Base-by-base conservation (phyloP, 1,140 invertebrate species). In the Paracyclopina nana region DNA sequence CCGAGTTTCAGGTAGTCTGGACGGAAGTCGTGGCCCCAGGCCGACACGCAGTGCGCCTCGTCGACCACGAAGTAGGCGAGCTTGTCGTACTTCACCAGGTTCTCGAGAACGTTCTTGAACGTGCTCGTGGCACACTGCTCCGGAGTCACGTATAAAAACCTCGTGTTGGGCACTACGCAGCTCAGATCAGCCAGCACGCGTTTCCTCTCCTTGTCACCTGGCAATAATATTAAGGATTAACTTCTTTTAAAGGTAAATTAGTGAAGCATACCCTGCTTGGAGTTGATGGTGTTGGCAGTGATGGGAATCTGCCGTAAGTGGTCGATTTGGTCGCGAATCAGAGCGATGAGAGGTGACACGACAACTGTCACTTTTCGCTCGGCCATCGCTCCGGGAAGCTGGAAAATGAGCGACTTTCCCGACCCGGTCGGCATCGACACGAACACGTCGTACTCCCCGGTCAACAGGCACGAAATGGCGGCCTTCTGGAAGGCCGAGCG, bases 11-110 rank as follows among this genome's bases (percentile, higher is more conserved):
- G 70, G 64, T 96, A 97, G 64, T 95, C 84, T 1, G 84, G 84
- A n/a, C 46, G 69, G 64, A 97, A 97, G 65, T 96, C 90, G 66
- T 97, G 91, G 1, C 91, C 91, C 90, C 90, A 97, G 59, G 95
- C 80, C 60, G 84, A 91, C 0, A 96, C 87, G 70, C 91, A 97
- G 64, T 97, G 91, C 9, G 88, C 91, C 71, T 97, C 92, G 69
- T 97, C 92, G 11, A 97, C 80, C 20, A 76, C 69, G 55, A 79
- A 69, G 57, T 73, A 76, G 6, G 66, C 66, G 8, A 79, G 53
- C 50, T 73, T 67, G 28, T 68, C 63, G 52, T 63, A 63, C 38
- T 68, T 65, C 45, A 67, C 54, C 14, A 78, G 57, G 44, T 63
- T 59, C 50, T 63, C 56, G 52, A 69, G 43, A 1, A 69, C 43